phyloP scores from a whole-genome alignment of 2,113 vertebrate genomes.

The Gila orcuttii region DNA sequence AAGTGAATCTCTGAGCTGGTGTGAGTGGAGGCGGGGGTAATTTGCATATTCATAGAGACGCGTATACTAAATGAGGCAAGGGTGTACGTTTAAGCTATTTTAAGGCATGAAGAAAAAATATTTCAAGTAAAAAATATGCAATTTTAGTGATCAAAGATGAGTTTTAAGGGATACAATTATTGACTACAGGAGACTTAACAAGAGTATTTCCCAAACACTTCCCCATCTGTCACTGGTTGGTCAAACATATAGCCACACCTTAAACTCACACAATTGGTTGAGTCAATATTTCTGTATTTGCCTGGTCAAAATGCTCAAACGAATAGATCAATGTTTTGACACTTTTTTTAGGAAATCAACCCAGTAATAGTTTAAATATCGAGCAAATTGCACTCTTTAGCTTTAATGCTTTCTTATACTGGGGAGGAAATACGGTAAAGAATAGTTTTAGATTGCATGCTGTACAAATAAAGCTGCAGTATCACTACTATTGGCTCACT shows the following conservation, averaged over 20 bases:
- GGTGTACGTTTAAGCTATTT: too few species aligned
- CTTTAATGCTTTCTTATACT: neutral
- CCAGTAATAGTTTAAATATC: neutral
- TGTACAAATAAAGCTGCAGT: neutral
- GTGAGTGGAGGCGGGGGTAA: too few species aligned
- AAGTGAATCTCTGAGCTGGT: too few species aligned
- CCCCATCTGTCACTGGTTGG: too few species aligned
- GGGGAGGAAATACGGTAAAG: neutral
- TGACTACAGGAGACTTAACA: neutral
- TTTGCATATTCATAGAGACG: too few species aligned
- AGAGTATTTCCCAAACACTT: neutral
- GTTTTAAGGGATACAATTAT: too few species aligned
- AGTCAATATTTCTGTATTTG: neutral
- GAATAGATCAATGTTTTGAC: neutral
- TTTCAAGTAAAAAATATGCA: too few species aligned
- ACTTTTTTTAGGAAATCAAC: neutral
- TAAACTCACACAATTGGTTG: neutral
- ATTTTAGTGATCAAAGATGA: too few species aligned
- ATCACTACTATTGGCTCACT: conserved; percentile 8
- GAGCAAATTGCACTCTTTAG: neutral
- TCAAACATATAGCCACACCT: neutral
- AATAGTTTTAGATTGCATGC: neutral
- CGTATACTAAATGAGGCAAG: too few species aligned
- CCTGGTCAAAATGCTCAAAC: neutral
- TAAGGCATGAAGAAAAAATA: too few species aligned